phyloP scores from a whole-genome alignment of 2,113 vertebrate genomes.

The Muntiacus reevesi region DNA sequence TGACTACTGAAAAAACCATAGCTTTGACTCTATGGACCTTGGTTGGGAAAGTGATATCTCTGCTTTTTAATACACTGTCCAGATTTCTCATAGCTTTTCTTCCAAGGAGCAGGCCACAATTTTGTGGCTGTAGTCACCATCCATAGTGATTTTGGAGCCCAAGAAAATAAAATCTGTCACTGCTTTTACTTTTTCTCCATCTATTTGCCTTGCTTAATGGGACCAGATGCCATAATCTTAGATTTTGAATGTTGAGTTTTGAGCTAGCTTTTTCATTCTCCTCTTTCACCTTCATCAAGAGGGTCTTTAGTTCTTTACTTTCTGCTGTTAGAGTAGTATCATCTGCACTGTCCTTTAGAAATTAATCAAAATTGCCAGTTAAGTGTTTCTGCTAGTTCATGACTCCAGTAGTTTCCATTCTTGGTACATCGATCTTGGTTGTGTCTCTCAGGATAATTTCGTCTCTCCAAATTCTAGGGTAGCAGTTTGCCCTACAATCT shows the following conservation, averaged over 20 bases:
- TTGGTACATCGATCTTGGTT: neutral
- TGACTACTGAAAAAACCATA: neutral
- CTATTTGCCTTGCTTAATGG: neutral
- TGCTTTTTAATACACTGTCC: neutral
- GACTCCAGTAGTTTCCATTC: neutral
- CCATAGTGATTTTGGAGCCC: neutral
- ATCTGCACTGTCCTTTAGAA: neutral
- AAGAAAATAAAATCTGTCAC: neutral
- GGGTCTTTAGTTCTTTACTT: neutral
- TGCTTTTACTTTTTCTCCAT: neutral
- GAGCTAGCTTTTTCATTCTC: neutral
- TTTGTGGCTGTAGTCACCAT: neutral
- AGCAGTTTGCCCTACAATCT: neutral
- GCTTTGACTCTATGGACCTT: neutral
- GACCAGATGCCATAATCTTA: neutral
- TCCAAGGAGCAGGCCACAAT: neutral
- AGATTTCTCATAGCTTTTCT: neutral
- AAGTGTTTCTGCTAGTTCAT: neutral
- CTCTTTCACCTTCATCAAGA: neutral
- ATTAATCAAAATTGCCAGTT: neutral
- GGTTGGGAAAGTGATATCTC: neutral
- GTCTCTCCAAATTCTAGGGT: neutral
- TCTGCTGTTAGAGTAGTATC: neutral
- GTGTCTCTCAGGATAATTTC: neutral
- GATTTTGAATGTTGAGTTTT: neutral